phyloP scores from a whole-genome alignment of 2,113 vertebrate species.

The Turnix velox region DNA sequence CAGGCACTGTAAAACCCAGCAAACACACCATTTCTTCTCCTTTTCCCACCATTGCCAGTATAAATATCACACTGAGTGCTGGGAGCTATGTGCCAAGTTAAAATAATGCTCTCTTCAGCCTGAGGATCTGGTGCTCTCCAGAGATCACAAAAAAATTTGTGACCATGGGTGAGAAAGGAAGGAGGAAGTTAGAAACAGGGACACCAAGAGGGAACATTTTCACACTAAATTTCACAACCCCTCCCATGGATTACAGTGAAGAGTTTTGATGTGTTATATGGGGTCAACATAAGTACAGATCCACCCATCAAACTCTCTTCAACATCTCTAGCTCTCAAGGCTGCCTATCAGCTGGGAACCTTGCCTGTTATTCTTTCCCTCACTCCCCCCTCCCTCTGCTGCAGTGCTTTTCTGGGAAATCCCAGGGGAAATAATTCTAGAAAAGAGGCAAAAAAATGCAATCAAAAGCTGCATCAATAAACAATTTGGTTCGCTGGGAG shows the following conservation, averaged over 20 bases:
- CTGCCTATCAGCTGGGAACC: background rate
- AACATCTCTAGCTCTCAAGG: background rate
- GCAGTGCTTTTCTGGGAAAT: background rate
- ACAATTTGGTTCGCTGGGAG: background rate
- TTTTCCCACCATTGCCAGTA: background rate
- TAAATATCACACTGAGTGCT: background rate
- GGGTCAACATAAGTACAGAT: background rate
- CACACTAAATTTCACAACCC: background rate
- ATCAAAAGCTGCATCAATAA: conserved; percentile 11
- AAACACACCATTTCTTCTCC: background rate
- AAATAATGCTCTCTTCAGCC: background rate
- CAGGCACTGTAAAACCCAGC: background rate
- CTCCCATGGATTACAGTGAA: background rate
- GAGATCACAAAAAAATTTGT: background rate
- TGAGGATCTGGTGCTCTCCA: background rate
- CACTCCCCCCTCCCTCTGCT: background rate
- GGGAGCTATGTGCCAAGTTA: background rate
- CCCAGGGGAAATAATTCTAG: conserved; percentile 4
- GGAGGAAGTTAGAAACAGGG: background rate
- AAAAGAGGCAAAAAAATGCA: conserved; percentile 22
- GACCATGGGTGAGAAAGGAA: background rate
- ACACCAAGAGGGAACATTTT: background rate
- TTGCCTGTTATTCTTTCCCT: background rate
- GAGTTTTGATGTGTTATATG: background rate
- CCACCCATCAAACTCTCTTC: background rate